Percentiles rank a stretch among this genome's conserved stretches.
Evolutionary conservation across 2,797 vertebrate genomes (phyloP).

Genomic region (Serranus cabrilla): DNA sequence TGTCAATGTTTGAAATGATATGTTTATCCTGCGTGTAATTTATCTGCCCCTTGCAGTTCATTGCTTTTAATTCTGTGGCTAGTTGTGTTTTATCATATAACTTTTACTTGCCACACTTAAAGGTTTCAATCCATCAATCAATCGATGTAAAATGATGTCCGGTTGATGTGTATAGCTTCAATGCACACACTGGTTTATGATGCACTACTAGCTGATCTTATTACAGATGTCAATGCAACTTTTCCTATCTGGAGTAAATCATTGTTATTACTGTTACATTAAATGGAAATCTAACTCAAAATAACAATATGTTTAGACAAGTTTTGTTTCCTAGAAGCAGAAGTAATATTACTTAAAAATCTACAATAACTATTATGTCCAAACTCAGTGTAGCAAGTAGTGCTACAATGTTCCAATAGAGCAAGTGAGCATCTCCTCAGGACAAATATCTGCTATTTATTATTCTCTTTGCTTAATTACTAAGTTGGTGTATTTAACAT

Average conservation of each 20-base stretch:
- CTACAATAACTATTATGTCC: not conserved
- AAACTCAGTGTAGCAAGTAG: not conserved
- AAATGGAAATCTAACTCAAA: not conserved
- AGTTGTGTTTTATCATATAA: too few relatives aligned
- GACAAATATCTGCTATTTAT: constrained; percentile 22
- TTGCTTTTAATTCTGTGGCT: too few relatives aligned
- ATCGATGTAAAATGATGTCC: not conserved
- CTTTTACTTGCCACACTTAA: not conserved
- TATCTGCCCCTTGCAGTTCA: not conserved
- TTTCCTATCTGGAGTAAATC: not conserved
- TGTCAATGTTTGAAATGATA: not conserved
- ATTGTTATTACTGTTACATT: not conserved
- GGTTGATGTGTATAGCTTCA: not conserved
- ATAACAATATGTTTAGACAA: not conserved
- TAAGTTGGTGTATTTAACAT: constrained; percentile 20
- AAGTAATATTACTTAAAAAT: not conserved
- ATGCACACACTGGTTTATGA: not conserved
- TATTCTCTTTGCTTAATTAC: constrained; percentile 21
- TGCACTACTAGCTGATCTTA: not conserved
- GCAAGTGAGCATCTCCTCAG: not conserved
- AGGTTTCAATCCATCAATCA: not conserved
- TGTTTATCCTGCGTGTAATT: not conserved
- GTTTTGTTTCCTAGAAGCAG: not conserved
- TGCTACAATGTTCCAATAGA: constrained; percentile 5
- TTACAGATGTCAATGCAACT: not conserved